Evolutionary conservation across 2,888 invertebrate species (phyloP).

Genomic region (Mythimna pallens): DNA sequence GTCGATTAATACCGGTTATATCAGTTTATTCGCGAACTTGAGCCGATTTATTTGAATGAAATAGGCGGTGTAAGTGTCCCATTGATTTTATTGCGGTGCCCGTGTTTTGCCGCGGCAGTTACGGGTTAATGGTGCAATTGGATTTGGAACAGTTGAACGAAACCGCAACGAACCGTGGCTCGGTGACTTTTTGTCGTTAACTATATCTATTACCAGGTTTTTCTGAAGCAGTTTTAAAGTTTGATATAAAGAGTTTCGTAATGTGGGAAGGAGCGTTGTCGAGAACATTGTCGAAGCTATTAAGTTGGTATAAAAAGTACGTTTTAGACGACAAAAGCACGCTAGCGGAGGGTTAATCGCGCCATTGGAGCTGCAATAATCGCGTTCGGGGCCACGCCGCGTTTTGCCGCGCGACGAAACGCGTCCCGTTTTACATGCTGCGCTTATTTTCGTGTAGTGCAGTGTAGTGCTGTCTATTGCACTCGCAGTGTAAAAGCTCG

Average conservation of each 20-base stretch:
- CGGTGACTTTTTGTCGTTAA: constrained; percentile 52
- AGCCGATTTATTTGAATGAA: constrained; percentile 77
- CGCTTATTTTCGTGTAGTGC: constrained; percentile 78
- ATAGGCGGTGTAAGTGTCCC: constrained; percentile 77
- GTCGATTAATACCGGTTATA: constrained; percentile 71
- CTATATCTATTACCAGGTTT: constrained; percentile 49
- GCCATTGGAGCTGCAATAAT: constrained; percentile 82
- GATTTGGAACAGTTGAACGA: constrained; percentile 74
- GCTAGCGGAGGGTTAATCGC: constrained; percentile 78
- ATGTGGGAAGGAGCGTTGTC: constrained; percentile 54
- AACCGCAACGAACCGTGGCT: constrained; percentile 72
- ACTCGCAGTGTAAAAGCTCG: constrained; percentile 70
- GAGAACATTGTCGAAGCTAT: constrained; percentile 61
- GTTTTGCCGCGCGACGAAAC: constrained; percentile 59
- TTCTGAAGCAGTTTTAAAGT: constrained; percentile 37
- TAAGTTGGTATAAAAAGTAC: constrained; percentile 69
- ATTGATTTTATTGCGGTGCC: constrained; percentile 81
- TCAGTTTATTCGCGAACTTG: constrained; percentile 71
- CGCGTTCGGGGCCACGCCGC: constrained; percentile 71
- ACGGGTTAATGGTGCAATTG: constrained; percentile 80
- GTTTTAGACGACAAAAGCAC: constrained; percentile 72
- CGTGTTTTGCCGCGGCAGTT: constrained; percentile 77
- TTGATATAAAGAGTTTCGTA: constrained; percentile 50
- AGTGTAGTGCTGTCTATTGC: constrained; percentile 77
- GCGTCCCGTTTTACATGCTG: constrained; percentile 74